Conservation (phyloP, 2,113 vertebrate species). For the Tichodroma muraria region DNA sequence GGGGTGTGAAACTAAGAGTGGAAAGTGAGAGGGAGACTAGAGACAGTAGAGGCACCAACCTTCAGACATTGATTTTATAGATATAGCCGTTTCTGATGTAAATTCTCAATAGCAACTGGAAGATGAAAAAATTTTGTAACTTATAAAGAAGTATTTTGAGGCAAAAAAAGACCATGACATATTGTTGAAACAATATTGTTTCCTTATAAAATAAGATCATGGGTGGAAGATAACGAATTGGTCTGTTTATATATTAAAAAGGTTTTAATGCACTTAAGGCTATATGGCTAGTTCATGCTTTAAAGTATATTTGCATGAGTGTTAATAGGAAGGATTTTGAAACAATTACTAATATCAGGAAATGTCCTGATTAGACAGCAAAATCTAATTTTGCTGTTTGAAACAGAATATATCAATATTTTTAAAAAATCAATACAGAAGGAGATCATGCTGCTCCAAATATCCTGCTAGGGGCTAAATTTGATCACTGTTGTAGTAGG, state of each 20-base stretch:
- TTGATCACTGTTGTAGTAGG: not conserved
- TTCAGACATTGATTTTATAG: not conserved
- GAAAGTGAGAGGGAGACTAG: not conserved
- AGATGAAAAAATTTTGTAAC: not conserved
- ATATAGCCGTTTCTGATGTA: not conserved
- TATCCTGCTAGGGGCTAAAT: not conserved
- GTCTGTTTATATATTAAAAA: not conserved
- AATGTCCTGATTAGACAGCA: not conserved
- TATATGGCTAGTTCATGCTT: not conserved
- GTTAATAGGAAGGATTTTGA: not conserved
- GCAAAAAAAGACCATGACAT: not conserved
- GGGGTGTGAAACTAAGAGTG: not conserved
- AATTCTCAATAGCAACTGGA: not conserved
- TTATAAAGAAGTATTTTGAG: not conserved
- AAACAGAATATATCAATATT: not conserved
- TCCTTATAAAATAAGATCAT: not conserved
- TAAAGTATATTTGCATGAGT: not conserved
- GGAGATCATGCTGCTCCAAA: not conserved
- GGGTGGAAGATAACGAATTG: not conserved
- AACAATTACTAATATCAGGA: not conserved
- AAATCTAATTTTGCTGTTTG: not conserved
- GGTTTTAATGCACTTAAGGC: not conserved
- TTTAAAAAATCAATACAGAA: not conserved
- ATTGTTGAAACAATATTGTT: not conserved
- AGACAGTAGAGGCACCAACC: not conserved